Conservation (phyloP, 2,113 vertebrate genomes). For the Crotalus tigris region DNA sequence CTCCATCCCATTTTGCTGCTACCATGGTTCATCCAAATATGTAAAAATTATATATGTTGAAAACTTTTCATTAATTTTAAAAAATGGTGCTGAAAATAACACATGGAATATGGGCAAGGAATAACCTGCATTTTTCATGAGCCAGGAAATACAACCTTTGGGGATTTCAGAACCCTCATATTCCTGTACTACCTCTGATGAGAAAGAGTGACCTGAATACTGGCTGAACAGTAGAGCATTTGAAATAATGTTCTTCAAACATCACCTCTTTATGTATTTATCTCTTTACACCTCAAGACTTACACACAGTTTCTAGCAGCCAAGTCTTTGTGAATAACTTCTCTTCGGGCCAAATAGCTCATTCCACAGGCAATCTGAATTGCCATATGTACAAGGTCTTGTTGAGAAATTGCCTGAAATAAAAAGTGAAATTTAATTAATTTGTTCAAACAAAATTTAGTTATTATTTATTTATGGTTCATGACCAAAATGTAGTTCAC, state of each 20-base stretch:
- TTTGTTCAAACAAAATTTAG: background rate
- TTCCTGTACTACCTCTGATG: background rate
- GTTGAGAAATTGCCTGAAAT: slow-evolving; percentile 91
- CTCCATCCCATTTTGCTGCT: background rate
- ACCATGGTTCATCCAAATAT: background rate
- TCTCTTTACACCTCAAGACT: slow-evolving; percentile 59
- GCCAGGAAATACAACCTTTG: background rate
- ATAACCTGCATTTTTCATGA: background rate
- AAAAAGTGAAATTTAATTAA: slow-evolving; percentile 21
- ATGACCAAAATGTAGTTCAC: background rate
- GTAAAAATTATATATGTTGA: background rate
- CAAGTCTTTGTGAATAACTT: slow-evolving; percentile 98
- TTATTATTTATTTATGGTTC: background rate
- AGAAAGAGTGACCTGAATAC: background rate
- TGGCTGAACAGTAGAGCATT: background rate
- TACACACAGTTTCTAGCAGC: slow-evolving; percentile 98
- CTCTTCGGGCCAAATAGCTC: slow-evolving; percentile 95
- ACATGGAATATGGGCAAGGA: background rate
- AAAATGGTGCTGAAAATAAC: background rate
- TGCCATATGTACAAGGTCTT: slow-evolving; percentile 97
- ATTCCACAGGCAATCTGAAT: slow-evolving; percentile 98
- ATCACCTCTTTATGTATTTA: background rate
- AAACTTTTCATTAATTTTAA: background rate
- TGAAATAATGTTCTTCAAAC: background rate
- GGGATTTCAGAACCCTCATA: background rate